These are phyloP conservation scores for Paragorgia papillata DNA, from an alignment of 92 coral and sea anemone species.

Conservation along the genomic window DNA sequence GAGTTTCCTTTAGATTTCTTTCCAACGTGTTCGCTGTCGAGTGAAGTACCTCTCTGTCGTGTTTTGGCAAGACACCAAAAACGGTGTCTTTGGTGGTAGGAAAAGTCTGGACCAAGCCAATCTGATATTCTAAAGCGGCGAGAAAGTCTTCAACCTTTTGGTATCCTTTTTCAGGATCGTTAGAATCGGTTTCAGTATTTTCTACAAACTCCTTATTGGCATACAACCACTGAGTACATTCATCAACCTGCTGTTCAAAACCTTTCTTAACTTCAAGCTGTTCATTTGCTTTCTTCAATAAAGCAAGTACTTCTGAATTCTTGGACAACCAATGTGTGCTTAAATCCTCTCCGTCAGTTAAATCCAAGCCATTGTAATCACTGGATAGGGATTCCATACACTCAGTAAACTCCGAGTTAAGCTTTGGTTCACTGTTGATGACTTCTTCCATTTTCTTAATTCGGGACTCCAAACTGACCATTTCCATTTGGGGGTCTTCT, in stretches of 20 bases:
- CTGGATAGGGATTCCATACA: not conserved
- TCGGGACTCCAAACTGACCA: not conserved
- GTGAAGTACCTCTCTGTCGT: conserved; percentile 61
- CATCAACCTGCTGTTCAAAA: not conserved
- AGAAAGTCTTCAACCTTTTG: not conserved
- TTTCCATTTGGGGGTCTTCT: not conserved
- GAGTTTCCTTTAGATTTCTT: conserved; percentile 42
- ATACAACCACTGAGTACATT: conserved; percentile 4
- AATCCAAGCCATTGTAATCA: conserved; percentile 1
- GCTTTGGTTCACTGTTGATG: not conserved
- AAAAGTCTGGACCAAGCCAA: not conserved
- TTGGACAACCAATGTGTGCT: not conserved
- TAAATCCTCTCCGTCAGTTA: conserved; percentile 9
- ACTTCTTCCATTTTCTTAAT: not conserved
- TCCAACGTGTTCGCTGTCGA: conserved; percentile 52
- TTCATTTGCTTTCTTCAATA: not conserved
- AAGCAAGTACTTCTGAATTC: not conserved
- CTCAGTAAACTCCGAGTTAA: not conserved
- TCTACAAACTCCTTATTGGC: not conserved
- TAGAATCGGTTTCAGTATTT: not conserved
- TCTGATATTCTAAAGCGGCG: not conserved
- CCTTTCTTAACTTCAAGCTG: conserved; percentile 8
- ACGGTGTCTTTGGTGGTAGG: not conserved
- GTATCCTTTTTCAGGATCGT: not conserved
- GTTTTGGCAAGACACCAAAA: conserved; percentile 44